Base-by-base conservation (phyloP, 2,888 invertebrate genomes). In the Itoplectis maculator region DNA sequence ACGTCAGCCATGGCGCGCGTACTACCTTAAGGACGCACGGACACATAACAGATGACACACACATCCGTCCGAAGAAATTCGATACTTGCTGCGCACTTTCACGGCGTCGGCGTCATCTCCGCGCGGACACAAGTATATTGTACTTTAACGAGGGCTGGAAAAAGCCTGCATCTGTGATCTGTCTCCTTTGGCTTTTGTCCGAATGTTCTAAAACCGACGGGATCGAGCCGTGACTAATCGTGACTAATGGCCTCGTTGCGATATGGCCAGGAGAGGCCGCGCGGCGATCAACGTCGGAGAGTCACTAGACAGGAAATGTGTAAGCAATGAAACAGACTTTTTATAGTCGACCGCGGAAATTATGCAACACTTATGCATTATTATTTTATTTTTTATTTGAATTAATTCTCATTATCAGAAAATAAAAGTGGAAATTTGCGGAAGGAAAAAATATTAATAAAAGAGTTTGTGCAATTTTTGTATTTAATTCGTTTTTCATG, bases 81-180 rank as follows among this genome's bases (percentile, higher is more conserved):
- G 68, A 76, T 76, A 68, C 54, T 66, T 9, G 59, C 66, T 68
- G 75, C 68, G 68, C 68, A 76, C 56, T 68, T 66, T 56, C 59
- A 13, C 68, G n/a, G 37, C 54, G 56, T 68, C 59, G 56, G 49
- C 45, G 9, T 42, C 29, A 29, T 20, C 47, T 23, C 47, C 20
- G n/a, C 15, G 18, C 11, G 8, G 47, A 29, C 23, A 35, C 37
- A 76, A 49, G 20, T 51, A 51, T 51, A 54, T 23, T 54, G 11
- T 54, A 23, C 23, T 13, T 54, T 23, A 54, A 49, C 20, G 37
- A 15, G 40, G 11, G 18, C 29, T n/a, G 40, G 8, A 37, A 37
- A 37, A 20, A 29, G 54, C 20, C 9, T 29, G n/a, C 29, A 47
- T 45, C 45, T 73, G 35, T 61, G n/a, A 59, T 61, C 35, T 61